Evolutionary conservation across 2,113 vertebrate genomes (phyloP), one percentile per base, ranked within the genome.

Genomic region (Poeciliopsis prolifica): DNA sequence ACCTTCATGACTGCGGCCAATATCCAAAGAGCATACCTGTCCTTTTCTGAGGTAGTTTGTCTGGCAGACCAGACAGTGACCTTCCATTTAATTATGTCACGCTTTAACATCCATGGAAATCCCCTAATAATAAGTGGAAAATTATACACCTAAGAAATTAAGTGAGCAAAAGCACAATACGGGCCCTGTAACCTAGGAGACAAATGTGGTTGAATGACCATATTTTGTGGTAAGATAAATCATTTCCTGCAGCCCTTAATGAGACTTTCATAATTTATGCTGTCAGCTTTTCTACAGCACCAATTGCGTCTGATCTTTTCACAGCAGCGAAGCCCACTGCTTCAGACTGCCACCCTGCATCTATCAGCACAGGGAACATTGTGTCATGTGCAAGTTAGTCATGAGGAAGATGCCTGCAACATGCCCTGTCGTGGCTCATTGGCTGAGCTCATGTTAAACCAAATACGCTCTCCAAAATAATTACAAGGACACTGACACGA

Each of bases 321-420:
- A 90, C 79, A 35, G 79, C 64, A 87, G 84, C 85, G 81, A 89
- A 92, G 70, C 86, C 88, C 87, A 80, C 89, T 89, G 86, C 88
- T 83, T 84, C 89, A 80, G 90, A 87, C 89, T 92, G 93, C 91
- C 92, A 91, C 87, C 90, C 89, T 88, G 92, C 92, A 93, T 93
- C 87, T 86, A 88, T 91, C 88, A 88, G 88, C 86, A 54, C 69
- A 79, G 83, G 83, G 87, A 88, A 91, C 81, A 88, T 87, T 89
- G 87, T 90, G 89, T 92, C 91, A 87, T 84, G 78, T 83, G 86
- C 81, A 85, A 87, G 88, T 89, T 88, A 87, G 89, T 90, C 89
- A 91, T 90, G 91, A 88, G 90, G 87, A 94, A 93, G 89, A 94
- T 87, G 90, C 87, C 90, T 89, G 87, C 87, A 88, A 92, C 91